Conservation (phyloP, 2,797 vertebrate genomes). For the Centropyge bicolor region DNA sequence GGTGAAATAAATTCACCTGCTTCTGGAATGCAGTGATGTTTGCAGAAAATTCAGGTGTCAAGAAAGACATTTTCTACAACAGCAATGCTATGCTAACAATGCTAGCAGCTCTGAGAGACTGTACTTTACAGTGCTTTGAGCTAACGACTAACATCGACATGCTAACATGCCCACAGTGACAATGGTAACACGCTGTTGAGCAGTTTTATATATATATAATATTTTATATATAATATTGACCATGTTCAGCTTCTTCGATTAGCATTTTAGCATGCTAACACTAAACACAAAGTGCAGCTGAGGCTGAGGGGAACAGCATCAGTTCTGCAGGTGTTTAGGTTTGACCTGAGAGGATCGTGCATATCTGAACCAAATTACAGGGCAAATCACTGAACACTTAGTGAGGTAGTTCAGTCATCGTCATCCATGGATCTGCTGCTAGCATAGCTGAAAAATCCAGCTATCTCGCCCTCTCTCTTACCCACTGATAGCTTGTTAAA, state of each 20-base stretch:
- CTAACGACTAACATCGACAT: background rate
- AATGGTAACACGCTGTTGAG: background rate
- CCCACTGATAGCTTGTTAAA: background rate
- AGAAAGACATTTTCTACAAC: background rate
- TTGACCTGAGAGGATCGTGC: background rate
- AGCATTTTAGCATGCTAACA: background rate
- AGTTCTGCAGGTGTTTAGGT: too few species aligned
- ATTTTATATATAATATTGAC: background rate
- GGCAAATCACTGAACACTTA: background rate
- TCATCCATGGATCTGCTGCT: background rate
- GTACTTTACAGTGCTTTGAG: background rate
- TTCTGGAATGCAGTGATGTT: too few species aligned
- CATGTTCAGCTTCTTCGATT: background rate
- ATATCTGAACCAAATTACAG: background rate
- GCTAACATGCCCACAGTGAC: background rate
- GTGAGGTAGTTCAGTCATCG: background rate
- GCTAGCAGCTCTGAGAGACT: background rate
- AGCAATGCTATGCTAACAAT: too few species aligned
- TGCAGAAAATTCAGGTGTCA: too few species aligned
- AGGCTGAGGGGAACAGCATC: too few species aligned
- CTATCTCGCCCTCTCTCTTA: background rate
- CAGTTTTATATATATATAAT: too few species aligned
- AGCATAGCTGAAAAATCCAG: background rate
- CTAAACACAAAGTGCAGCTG: too few species aligned
- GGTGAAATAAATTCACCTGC: too few species aligned